These are phyloP conservation scores for Xyrichtys novacula DNA, from an alignment of 2,797 vertebrate genomes.

Conservation along the genomic window DNA sequence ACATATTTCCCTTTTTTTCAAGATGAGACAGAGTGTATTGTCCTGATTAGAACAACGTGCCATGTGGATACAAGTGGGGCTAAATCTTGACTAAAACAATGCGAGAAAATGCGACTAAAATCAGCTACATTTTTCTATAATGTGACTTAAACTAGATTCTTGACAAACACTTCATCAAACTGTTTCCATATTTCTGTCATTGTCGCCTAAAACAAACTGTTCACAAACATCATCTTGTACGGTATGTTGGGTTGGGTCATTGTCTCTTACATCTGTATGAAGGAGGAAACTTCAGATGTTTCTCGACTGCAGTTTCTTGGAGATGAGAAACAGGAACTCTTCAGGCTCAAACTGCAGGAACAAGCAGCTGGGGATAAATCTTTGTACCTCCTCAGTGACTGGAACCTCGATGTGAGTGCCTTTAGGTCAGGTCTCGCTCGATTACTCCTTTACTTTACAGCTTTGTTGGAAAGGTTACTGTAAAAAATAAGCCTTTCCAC, in stretches of 20 bases:
- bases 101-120: too few relatives aligned
- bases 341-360: conserved; percentile 11
- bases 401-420: neutral
- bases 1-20: too few relatives aligned
- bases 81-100: too few relatives aligned
- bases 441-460: conserved; percentile 2
- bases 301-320: neutral
- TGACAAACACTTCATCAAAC: too few relatives aligned
- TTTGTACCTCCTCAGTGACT: conserved; percentile 3
- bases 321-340: conserved; percentile 8
- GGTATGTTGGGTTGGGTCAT: neutral
- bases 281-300: neutral
- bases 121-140: too few relatives aligned
- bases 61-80: too few relatives aligned
- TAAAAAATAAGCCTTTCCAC: neutral
- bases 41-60: too few relatives aligned
- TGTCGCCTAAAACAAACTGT: too few relatives aligned
- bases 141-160: too few relatives aligned
- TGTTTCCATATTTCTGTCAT: too few relatives aligned
- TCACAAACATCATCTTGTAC: too few relatives aligned
- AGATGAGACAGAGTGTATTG: too few relatives aligned
- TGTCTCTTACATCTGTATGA: neutral
- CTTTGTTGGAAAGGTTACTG: neutral
- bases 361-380: conserved; percentile 4
- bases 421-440: conserved; percentile 2